Evolutionary conservation across 2,797 vertebrate genomes (phyloP), one percentile per base, ranked within the genome.

Genomic region (Bovichtus diacanthus): DNA sequence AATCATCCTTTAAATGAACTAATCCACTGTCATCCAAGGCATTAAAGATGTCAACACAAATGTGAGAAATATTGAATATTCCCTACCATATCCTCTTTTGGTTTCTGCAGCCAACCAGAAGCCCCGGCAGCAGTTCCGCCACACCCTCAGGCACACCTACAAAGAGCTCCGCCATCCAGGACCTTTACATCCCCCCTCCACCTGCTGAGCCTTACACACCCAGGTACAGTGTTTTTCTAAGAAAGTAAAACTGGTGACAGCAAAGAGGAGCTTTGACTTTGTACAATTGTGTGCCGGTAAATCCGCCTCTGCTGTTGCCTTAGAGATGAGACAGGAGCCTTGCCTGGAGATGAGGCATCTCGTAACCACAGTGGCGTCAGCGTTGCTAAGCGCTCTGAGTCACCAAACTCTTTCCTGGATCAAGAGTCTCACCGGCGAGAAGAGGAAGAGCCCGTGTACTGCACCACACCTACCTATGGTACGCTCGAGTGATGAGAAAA

Each of bases 361-460:
- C 96, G 97, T 91, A 96, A 95, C 81, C 95, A 97, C 76, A 94
- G 96, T 75, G 94, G 95, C 84, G 84, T 96, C 66, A 94, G 96
- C 0, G 90, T 96, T 61, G 96, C 96, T 59, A 98, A 98, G 86
- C 97, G 98, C 82, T 97, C 97, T 2, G 97, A 99, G 87, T 99
- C 98, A 56, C 98, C 98, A 25, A 99, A 99, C 94, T 99, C 98
- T 29, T 99, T 98, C 93, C 96, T 99, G 94, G 98, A 99, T 89
- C 98, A 98, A 90, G 98, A 99, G 81, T 97, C 98, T 90, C 95
- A 92, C 77, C 97, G 95, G 64, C 96, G 95, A 80, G 95, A 98
- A 54, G 97, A 98, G 90, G 97, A 99, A 93, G 98, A 99, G 92
- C 94, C 97, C 1, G 95, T 98, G 6, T 98, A 98, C 93, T 99